These are phyloP conservation scores for Enteromius radiatus DNA, from an alignment of 2,797 vertebrate genomes.

Conservation along the genomic window DNA sequence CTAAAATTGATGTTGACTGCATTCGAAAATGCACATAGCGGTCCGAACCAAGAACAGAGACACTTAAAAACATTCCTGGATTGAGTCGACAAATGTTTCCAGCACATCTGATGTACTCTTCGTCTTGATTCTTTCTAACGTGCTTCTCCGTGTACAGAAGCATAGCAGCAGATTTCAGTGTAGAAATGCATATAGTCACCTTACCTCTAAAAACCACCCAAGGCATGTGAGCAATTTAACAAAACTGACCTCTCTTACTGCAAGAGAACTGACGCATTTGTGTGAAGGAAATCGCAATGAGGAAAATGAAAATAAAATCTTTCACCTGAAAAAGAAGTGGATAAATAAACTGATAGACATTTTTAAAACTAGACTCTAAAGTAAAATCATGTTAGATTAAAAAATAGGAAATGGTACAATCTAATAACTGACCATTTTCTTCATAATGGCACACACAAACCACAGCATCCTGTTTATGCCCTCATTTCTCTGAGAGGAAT, in stretches of 20 bases:
- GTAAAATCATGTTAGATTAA: constrained; percentile 11
- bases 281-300: not conserved
- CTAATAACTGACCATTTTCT: not conserved
- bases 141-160: not conserved
- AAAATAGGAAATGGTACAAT: not conserved
- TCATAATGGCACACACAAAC: not conserved
- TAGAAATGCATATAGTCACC: not conserved
- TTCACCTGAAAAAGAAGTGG: not conserved
- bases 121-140: constrained; percentile 1
- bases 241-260: not conserved
- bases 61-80: not conserved
- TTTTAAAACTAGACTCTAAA: constrained; percentile 18
- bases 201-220: constrained; percentile 4
- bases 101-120: constrained; percentile 9
- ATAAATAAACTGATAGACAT: not conserved
- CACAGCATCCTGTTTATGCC: not conserved
- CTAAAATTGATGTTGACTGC: not conserved
- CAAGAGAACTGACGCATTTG: not conserved
- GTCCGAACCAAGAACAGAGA: not conserved
- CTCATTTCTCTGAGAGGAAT: not conserved
- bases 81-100: not conserved
- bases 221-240: not conserved
- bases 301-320: not conserved
- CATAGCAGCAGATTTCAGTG: constrained; percentile 17
- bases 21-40: not conserved